Evolutionary conservation across 1,140 invertebrate genomes (phyloP).

Genomic region (Ganaspis sp.): DNA sequence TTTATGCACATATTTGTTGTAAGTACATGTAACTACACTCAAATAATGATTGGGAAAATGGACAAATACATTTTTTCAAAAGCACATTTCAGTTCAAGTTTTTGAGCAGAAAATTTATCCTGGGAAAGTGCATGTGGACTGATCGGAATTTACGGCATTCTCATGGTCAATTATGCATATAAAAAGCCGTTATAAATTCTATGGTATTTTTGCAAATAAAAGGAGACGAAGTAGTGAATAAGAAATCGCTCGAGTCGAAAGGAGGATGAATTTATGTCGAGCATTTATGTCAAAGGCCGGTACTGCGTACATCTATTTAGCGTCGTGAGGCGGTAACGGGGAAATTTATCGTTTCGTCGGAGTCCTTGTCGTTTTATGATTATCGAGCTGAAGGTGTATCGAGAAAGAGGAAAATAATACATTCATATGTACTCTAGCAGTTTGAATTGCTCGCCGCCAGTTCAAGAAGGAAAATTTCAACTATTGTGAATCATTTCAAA

Average conservation of each 20-base stretch:
- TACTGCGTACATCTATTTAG: constrained; percentile 68
- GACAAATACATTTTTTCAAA: not conserved
- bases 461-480: too few relatives aligned
- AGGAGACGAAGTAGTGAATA: not conserved
- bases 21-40: not conserved
- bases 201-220: not conserved
- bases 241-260: constrained; percentile 45
- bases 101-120: not conserved
- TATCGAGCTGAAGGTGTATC: constrained; percentile 32
- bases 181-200: constrained; percentile 22
- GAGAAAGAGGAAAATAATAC: constrained; percentile 34
- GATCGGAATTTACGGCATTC: constrained; percentile 2
- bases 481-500: too few relatives aligned
- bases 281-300: constrained; percentile 69
- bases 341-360: constrained; percentile 72
- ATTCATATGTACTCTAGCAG: too few relatives aligned
- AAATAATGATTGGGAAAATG: not conserved
- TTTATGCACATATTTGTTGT: not conserved
- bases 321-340: constrained; percentile 61
- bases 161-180: not conserved
- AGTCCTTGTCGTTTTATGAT: constrained; percentile 57
- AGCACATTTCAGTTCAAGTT: not conserved
- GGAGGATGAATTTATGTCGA: constrained; percentile 68
- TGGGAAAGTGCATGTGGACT: not conserved
- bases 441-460: too few relatives aligned